These are phyloP conservation scores for Ectropis grisescens DNA, from an alignment of 1,140 invertebrate genomes.

Conservation along the genomic window DNA sequence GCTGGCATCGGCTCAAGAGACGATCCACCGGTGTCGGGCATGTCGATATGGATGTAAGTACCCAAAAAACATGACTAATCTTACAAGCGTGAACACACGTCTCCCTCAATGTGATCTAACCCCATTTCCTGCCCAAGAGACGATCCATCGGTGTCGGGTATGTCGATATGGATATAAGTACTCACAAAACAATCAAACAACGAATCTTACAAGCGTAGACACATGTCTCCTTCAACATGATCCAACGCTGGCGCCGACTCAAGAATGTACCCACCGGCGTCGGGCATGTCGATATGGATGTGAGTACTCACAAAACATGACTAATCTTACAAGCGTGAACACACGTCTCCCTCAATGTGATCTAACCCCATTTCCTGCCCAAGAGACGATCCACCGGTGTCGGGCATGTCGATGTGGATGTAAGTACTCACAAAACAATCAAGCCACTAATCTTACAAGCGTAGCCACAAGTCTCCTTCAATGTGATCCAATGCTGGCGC, in stretches of 20 bases:
- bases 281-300: conserved; percentile 88
- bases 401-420: conserved; percentile 88
- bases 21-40: conserved; percentile 91
- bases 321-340: conserved; percentile 70
- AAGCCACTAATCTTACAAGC: conserved; percentile 44
- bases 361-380: conserved; percentile 83
- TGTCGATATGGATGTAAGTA: conserved; percentile 88
- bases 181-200: too few species aligned
- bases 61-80: not conserved
- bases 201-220: conserved; percentile 70
- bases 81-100: conserved; percentile 70
- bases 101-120: conserved; percentile 76
- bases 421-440: conserved; percentile 66
- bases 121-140: conserved; percentile 85
- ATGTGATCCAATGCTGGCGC: conserved; percentile 74
- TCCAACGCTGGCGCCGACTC: conserved; percentile 62
- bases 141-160: conserved; percentile 91
- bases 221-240: conserved; percentile 75
- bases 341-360: too few species aligned
- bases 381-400: conserved; percentile 92
- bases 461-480: conserved; percentile 78
- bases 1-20: conserved; percentile 85
- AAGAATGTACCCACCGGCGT: conserved; percentile 92
- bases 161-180: conserved; percentile 87
- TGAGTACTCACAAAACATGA: too few species aligned